Evolutionary conservation across 2,797 vertebrate species (phyloP).

Genomic region (Pseudochromis fuscus): DNA sequence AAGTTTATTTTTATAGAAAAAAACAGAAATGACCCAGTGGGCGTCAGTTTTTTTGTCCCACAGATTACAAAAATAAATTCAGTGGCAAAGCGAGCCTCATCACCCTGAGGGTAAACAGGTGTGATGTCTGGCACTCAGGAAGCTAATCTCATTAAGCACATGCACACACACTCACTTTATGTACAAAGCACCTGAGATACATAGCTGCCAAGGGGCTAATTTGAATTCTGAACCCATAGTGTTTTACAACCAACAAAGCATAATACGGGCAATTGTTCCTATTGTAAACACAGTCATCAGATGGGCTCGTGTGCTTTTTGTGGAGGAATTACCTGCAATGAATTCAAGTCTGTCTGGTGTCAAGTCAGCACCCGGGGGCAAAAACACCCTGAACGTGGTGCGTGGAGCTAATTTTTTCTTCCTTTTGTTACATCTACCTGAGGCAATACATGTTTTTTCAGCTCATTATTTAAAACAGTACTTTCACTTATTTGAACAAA

Average conservation of each 20-base stretch:
- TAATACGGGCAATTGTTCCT: slow-evolving; percentile 43
- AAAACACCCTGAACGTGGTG: slow-evolving; percentile 13
- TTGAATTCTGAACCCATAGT: slow-evolving; percentile 47
- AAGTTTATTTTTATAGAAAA: slow-evolving; percentile 69
- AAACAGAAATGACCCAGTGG: slow-evolving; percentile 46
- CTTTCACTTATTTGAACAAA: slow-evolving; percentile 19
- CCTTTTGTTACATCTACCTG: slow-evolving; percentile 27
- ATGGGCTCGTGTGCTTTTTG: slow-evolving; percentile 44
- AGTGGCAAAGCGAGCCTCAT: slow-evolving; percentile 39
- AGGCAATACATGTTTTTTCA: slow-evolving; percentile 50
- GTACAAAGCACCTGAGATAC: slow-evolving; percentile 72
- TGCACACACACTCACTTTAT: slow-evolving; percentile 26
- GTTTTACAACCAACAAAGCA: slow-evolving; percentile 50
- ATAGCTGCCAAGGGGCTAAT: slow-evolving; percentile 75
- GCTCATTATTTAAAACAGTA: slow-evolving; percentile 35
- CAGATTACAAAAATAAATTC: slow-evolving; percentile 77
- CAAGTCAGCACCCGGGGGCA: slow-evolving; percentile 30
- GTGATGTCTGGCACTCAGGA: slow-evolving; percentile 54
- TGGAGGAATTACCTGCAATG: slow-evolving; percentile 34
- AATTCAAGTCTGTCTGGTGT: slow-evolving; percentile 38
- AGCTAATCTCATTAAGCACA: slow-evolving; percentile 60
- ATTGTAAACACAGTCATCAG: slow-evolving; percentile 53
- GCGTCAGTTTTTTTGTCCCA: slow-evolving; percentile 33
- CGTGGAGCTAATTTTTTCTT: background rate
- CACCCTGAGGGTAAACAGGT: slow-evolving; percentile 63